Conservation (phyloP, 2,113 vertebrate species). For the Ameiurus melas region DNA sequence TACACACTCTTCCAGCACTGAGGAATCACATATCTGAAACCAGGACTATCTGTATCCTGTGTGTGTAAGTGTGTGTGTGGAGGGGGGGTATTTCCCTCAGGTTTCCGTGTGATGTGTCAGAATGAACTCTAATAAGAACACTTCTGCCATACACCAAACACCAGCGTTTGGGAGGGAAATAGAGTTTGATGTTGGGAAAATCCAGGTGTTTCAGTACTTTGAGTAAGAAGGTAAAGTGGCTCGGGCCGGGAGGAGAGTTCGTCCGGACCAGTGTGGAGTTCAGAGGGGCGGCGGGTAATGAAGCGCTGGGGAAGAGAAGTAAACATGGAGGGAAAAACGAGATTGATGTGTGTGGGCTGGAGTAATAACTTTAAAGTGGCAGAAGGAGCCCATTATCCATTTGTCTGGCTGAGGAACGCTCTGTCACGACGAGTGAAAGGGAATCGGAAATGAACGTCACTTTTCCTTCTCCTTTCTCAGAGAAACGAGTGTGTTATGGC, state of each 20-base stretch:
- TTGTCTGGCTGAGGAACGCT: conserved; percentile 66
- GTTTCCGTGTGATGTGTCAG: neutral
- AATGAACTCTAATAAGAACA: conserved; percentile 12
- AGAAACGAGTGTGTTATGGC: conserved; percentile 57
- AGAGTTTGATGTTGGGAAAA: neutral
- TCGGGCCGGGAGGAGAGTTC: neutral
- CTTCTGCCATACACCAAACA: neutral
- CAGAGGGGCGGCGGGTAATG: conserved; percentile 39
- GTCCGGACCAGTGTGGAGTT: conserved; percentile 21
- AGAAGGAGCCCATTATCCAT: conserved; percentile 67
- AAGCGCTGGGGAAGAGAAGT: conserved; percentile 35
- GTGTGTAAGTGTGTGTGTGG: neutral
- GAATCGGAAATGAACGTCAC: conserved; percentile 70
- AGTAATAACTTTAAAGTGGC: conserved; percentile 73
- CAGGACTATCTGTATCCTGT: neutral
- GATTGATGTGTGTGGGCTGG: conserved; percentile 65
- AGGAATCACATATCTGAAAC: too few species aligned
- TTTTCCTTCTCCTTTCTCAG: conserved; percentile 56
- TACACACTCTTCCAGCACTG: too few species aligned
- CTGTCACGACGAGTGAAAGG: conserved; percentile 62
- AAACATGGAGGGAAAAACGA: conserved; percentile 54
- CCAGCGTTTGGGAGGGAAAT: neutral
- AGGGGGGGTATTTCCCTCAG: too few species aligned
- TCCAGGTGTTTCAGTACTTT: neutral
- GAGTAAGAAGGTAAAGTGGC: neutral